A percentile compares a stretch with the other conserved stretches of the same genome.
phyloP scores from a whole-genome alignment of 2,113 vertebrate genomes.

The Leiothrix lutea region DNA sequence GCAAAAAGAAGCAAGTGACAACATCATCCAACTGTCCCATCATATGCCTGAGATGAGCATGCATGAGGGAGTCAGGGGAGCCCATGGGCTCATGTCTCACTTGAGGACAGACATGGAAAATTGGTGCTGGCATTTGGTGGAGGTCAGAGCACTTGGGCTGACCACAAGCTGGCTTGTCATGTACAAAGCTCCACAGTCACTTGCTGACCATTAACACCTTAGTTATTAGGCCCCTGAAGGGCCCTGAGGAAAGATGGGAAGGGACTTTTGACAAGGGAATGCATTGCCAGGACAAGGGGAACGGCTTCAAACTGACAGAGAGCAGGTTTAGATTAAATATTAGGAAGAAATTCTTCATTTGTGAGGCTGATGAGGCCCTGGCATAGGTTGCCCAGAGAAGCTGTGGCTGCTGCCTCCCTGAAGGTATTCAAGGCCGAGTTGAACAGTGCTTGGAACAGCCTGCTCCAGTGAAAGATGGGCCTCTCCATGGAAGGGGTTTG shows the following conservation, averaged over 20 bases:
- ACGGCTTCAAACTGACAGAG: not conserved
- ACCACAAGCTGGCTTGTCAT: rapidly evolving
- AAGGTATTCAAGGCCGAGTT: not conserved
- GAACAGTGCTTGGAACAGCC: not conserved
- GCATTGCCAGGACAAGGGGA: not conserved
- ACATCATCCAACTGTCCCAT: not conserved
- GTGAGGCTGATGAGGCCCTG: not conserved
- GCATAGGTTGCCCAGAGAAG: not conserved
- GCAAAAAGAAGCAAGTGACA: not conserved
- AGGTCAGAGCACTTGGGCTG: not conserved
- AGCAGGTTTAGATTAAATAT: not conserved
- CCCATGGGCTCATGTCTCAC: rapidly evolving
- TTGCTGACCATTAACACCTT: not conserved
- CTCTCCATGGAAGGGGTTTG: not conserved
- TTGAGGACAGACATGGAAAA: not conserved
- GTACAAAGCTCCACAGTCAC: not conserved
- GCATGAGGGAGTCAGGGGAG: not conserved
- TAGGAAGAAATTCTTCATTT: not conserved
- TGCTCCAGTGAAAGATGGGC: not conserved
- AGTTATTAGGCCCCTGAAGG: not conserved
- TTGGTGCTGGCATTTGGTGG: rapidly evolving
- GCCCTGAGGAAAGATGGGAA: not conserved
- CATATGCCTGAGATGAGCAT: rapidly evolving
- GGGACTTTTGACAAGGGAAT: not conserved
- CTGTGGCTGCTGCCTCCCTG: not conserved